Evolutionary conservation across 2,888 invertebrate genomes (phyloP).

Genomic region (Pyrrhia umbra): DNA sequence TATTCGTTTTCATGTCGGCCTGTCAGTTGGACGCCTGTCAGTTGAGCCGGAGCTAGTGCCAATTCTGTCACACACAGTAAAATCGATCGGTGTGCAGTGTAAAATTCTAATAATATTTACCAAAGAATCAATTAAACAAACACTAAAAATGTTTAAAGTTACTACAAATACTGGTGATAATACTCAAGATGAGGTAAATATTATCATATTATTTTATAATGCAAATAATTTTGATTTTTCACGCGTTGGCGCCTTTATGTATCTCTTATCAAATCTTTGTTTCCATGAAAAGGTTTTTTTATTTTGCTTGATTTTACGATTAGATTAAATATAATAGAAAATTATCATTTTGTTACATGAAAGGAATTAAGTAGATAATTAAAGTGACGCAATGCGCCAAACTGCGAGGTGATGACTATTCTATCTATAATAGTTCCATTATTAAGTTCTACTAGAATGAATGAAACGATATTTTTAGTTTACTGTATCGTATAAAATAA

Average conservation of each 20-base stretch:
- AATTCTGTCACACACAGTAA: constrained; percentile 51
- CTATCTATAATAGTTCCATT: constrained; percentile 18
- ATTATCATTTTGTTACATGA: neutral
- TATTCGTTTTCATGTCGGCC: constrained; percentile 23
- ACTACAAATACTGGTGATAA: constrained; percentile 85
- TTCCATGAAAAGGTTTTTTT: constrained; percentile 27
- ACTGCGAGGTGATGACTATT: constrained; percentile 37
- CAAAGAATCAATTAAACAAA: constrained; percentile 29
- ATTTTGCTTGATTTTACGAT: neutral
- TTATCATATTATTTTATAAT: constrained; percentile 49
- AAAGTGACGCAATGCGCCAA: constrained; percentile 72
- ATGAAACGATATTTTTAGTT: neutral
- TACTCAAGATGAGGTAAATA: constrained; percentile 92
- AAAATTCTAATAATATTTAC: constrained; percentile 24
- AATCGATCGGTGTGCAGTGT: constrained; percentile 55
- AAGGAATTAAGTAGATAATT: constrained; percentile 23
- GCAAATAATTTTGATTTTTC: constrained; percentile 19
- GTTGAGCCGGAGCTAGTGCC: constrained; percentile 5
- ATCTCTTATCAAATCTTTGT: constrained; percentile 29
- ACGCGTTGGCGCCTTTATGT: constrained; percentile 58
- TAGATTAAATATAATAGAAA: neutral
- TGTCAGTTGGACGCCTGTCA: constrained; percentile 55
- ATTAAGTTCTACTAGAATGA: constrained; percentile 19
- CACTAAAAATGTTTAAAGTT: constrained; percentile 76
- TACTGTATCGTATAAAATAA: neutral